Percentiles rank a stretch among this genome's conserved stretches.
phyloP scores from a whole-genome alignment of 1,140 invertebrate species.

The Bacillus rossius region DNA sequence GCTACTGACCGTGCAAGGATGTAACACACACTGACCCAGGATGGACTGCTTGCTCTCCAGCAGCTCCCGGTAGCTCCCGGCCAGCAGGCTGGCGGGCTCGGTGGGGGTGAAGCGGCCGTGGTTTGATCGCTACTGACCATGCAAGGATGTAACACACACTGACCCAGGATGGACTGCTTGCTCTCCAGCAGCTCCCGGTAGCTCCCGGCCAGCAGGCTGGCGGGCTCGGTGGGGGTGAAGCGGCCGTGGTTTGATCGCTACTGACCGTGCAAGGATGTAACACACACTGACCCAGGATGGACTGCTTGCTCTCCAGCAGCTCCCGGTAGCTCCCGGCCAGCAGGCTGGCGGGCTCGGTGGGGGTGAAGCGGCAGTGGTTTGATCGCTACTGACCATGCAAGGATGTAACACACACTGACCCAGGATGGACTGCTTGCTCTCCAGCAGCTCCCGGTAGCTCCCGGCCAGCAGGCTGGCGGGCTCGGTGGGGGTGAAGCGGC shows the following conservation, averaged over 20 bases:
- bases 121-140: too few species aligned
- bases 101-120: slow-evolving; percentile 79
- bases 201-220: slow-evolving; percentile 78
- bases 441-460: slow-evolving; percentile 87
- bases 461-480: slow-evolving; percentile 81
- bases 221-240: slow-evolving; percentile 80
- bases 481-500: slow-evolving; percentile 76
- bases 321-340: slow-evolving; percentile 88
- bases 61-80: slow-evolving; percentile 87
- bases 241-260: too few species aligned
- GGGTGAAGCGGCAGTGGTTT: slow-evolving; percentile 78
- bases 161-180: slow-evolving; percentile 87
- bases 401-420: too few species aligned
- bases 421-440: slow-evolving; percentile 87
- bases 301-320: slow-evolving; percentile 86
- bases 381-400: too few species aligned
- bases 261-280: too few species aligned
- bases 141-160: too few species aligned
- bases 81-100: slow-evolving; percentile 80
- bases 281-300: slow-evolving; percentile 76
- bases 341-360: slow-evolving; percentile 78
- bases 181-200: slow-evolving; percentile 89
- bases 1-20: too few species aligned
- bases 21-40: slow-evolving; percentile 70
- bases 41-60: slow-evolving; percentile 88